Evolutionary conservation across 64 coral and sea anemone species (phyloP), one percentile per base, ranked within the genome.

Genomic region (Stichodactyla helianthus): DNA sequence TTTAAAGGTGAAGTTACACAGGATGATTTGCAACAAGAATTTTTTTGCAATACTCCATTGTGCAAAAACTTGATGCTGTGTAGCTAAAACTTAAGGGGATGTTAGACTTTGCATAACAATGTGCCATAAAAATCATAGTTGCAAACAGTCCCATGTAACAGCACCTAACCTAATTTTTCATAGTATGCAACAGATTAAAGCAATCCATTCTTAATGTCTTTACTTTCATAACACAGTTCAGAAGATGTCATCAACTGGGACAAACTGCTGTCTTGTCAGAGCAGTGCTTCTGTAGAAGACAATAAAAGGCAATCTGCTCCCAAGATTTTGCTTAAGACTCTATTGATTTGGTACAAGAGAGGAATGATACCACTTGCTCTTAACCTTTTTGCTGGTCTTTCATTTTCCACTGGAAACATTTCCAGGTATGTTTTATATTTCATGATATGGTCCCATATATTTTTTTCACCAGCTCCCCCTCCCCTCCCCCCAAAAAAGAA

Each of bases 351-450:
- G 74, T 86, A 61, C 23, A 81, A 86, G 74, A 78, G 14, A 19
- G 83, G 77, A 15, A 59, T 91, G 25, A 80, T 86, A 53, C 50
- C 84, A 7, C 70, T 50, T 59, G 70, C 67, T 18, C 83, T 91
- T 63, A 71, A 85, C 8, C 19, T 91, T 5, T 7, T 91, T 56
- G 6, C 83, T 79, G 89, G 89, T 51, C 54, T 82, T 44, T 53
- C 79, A 55, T 82, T 82, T 15, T 51, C 79, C 4, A 57, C 52
- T 6, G 16, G 25, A 2, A 82, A 1, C 2, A 17, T 19, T 54
- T 35, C 79, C 0, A 82, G 79, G 79, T 82, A 54, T 52, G 22
- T 20, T 82, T 26, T 5, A 55, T 9, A 5, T 58, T 44, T 44
- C 2, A 44, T 44, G 35, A 44, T 44, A 44, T 44, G 35, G 35